Base-by-base conservation (phyloP, 64 coral and sea anemone genomes). In the Platygyra sinensis region DNA sequence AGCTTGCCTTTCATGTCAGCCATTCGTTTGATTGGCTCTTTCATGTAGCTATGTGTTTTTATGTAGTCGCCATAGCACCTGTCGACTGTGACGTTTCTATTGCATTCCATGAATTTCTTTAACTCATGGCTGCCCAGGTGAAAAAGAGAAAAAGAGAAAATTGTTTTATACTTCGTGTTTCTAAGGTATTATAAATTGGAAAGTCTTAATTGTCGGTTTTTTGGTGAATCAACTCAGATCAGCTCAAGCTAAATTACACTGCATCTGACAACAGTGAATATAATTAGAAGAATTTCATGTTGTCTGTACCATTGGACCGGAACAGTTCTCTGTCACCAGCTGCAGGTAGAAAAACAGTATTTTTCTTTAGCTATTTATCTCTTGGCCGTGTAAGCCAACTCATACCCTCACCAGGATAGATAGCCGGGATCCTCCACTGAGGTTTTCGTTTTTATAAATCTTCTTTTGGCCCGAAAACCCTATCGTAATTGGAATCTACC, bases 1-100 rank as follows among this genome's bases (percentile, higher is more conserved):
- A 80, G 25, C 69, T 42, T 76, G 1, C 86, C 72, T 52, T 72
- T 82, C 27, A 89, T 88, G 50, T 76, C 92, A n/a, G 88, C 55
- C 57, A 93, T 89, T 33, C 28, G 62, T 7, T 13, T 38, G 33
- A 84, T 67, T 33, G 61, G 17, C 18, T 22, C 32, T 4, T 4
- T 46, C 80, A 84, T 84, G 17, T 69, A 15, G 14, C 22, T 36
- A 33, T 84, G 30, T 13, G 4, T 49, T 42, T 18, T 84, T 9
- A 84, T 8, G 62, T 64, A 84, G 17, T 69, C 62, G 10, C 62
- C 61, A 16, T 36, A 84, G 2, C 80, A 84, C 17, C 71, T 2
- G 19, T 52, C 36, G 12, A 84, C 22, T 10, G 80, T 84, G 14
- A 84, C 67, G 61, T 84, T 84, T 30, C 64, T 84, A 38, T 49